A percentile compares a stretch with the other conserved stretches of the same genome.
Evolutionary conservation across 2,113 vertebrate genomes (phyloP).

Genomic region (Microtus pennsylvanicus): DNA sequence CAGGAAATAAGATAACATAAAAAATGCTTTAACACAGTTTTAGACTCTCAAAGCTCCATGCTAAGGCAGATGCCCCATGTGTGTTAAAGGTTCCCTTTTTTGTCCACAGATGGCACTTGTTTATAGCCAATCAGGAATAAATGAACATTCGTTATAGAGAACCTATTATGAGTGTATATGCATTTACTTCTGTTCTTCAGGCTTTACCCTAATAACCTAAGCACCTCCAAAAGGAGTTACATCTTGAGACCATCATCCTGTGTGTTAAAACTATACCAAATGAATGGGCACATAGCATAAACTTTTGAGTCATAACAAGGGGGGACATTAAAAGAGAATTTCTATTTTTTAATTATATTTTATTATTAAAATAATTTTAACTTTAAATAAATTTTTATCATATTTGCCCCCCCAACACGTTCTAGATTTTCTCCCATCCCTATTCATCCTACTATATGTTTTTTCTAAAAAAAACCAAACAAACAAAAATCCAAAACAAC

Average conservation of each 20-base stretch:
- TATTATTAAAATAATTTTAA: background rate
- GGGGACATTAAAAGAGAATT: background rate
- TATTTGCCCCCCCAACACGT: background rate
- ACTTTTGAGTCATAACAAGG: background rate
- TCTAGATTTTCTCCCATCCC: background rate
- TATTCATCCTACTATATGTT: background rate
- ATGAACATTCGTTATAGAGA: background rate
- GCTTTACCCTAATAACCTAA: background rate
- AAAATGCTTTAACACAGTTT: background rate
- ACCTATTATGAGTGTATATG: background rate
- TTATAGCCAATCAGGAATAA: background rate
- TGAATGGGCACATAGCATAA: background rate
- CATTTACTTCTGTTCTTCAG: background rate
- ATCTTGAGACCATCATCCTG: background rate
- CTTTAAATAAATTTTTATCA: background rate
- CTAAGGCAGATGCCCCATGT: background rate
- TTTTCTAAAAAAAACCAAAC: background rate
- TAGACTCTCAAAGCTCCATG: background rate
- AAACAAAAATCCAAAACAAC: background rate
- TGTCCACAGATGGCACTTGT: background rate
- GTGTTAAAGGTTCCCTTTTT: background rate
- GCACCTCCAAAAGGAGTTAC: rapidly evolving
- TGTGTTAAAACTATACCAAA: background rate
- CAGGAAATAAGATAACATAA: background rate
- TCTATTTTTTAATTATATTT: background rate